Conservation (phyloP, 2,888 invertebrate genomes). For the Andrena bicolor region DNA sequence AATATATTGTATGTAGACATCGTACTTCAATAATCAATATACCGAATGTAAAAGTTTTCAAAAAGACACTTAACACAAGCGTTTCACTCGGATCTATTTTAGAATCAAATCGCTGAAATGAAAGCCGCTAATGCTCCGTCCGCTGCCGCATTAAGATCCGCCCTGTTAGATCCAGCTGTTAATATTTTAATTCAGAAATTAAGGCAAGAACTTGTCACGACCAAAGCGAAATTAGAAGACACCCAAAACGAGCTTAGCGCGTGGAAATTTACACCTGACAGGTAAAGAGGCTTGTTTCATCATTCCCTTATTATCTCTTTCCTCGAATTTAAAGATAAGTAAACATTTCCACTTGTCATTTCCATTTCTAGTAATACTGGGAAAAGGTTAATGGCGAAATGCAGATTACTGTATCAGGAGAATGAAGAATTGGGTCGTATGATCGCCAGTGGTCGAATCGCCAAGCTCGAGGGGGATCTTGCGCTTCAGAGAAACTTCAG, state of each 20-base stretch:
- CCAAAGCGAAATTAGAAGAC: slow-evolving; percentile 96
- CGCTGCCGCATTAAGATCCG: slow-evolving; percentile 91
- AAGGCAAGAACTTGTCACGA: slow-evolving; percentile 95
- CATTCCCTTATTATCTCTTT: too few species aligned
- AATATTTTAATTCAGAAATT: slow-evolving; percentile 96
- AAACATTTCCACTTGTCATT: slow-evolving; percentile 23
- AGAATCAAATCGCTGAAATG: slow-evolving; percentile 97
- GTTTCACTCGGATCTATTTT: slow-evolving; percentile 67
- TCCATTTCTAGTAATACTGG: slow-evolving; percentile 92
- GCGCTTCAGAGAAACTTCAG: slow-evolving; percentile 97
- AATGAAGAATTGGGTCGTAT: slow-evolving; percentile 98
- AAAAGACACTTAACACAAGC: not conserved
- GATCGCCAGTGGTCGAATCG: slow-evolving; percentile 97
- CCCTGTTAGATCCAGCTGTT: slow-evolving; percentile 97
- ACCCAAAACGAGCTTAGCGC: slow-evolving; percentile 99
- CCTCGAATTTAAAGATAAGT: slow-evolving; percentile 20
- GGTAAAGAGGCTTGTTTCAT: slow-evolving; percentile 82
- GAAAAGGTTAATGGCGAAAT: slow-evolving; percentile 98
- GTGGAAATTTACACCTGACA: slow-evolving; percentile 99
- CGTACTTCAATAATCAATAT: not conserved
- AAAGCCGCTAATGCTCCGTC: slow-evolving; percentile 95
- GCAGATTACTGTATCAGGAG: slow-evolving; percentile 96
- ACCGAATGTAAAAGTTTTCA: not conserved
- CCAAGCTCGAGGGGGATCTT: slow-evolving; percentile 97
- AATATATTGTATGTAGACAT: slow-evolving; percentile 93